Base-by-base conservation (phyloP, 2,888 invertebrate species). In the Tortrix viridana region DNA sequence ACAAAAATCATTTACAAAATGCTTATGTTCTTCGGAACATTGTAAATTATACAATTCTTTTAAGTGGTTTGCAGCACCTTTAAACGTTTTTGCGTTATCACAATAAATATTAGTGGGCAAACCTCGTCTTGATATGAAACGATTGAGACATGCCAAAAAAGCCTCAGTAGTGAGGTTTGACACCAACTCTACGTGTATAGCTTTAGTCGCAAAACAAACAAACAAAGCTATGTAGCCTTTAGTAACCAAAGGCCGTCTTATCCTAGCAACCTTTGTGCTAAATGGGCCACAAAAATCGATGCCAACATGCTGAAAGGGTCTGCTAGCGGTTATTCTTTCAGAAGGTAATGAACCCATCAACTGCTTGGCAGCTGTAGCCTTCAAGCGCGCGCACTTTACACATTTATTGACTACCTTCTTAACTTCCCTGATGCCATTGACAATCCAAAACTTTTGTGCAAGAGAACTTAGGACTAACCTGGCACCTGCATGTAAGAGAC, bases 31-130 rank as follows among this genome's bases (percentile, higher is more conserved):
- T 5, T 52, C 49, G 26, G 65, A 67, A 2, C 3, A 32, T 12
- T 37, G 22, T 41, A 66, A 48, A 2, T 60, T 47, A 60, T 65
- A 65, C 20, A 70, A 43, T 32, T 64, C 58, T 3, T 60, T 46
- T 46, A 71, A 55, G 19, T 59, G 16, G 18, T 59, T 70, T 0
- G 9, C 9, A 12, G 69, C 67, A n/a, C 67, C 59, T 44, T 65
- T 67, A 56, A 69, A 71, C 0, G 64, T 68, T 12, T 50, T 67
- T 3, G 63, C 67, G 44, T 71, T 69, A 26, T 71, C 71, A 44
- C 66, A 71, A 53, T 55, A 69, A 7, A 71, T 62, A 7, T 61
- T 9, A 9, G 26, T 32, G 12, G 65, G 67, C 37, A 65, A 43
- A 1, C 67, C 68, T 32, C 66, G 18, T n/a, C 71, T 54, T n/a